A percentile compares a stretch with the other conserved stretches of the same genome.
Conservation (phyloP, 1,140 invertebrate genomes). For the Euschistus heros region DNA sequence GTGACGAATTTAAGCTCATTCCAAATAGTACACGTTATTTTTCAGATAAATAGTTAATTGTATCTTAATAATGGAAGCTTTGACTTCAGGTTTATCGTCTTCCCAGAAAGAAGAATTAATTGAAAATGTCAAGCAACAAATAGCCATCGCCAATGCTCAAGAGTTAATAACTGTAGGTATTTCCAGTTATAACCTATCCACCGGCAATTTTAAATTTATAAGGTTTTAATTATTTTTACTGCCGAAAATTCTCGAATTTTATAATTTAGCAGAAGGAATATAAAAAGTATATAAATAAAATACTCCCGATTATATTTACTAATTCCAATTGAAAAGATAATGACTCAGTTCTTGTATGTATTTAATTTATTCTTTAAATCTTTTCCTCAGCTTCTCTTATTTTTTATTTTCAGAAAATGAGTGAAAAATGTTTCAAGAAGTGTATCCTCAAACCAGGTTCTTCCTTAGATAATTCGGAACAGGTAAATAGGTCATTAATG, state of each 20-base stretch:
- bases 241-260: not conserved
- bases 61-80: conserved; percentile 23
- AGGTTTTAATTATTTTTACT: conserved; percentile 8
- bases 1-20: too few relatives aligned
- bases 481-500: too few relatives aligned
- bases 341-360: too few relatives aligned
- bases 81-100: conserved; percentile 35
- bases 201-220: not conserved
- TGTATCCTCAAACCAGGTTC: conserved; percentile 86
- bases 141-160: conserved; percentile 87
- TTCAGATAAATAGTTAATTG: not conserved
- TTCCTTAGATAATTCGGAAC: conserved; percentile 80
- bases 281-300: too few relatives aligned
- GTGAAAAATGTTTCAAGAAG: conserved; percentile 94
- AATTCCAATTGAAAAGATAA: too few relatives aligned
- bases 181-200: not conserved
- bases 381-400: too few relatives aligned
- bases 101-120: conserved; percentile 81
- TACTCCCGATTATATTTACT: too few relatives aligned
- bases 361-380: too few relatives aligned
- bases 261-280: not conserved
- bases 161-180: conserved; percentile 69
- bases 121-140: conserved; percentile 92
- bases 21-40: not conserved
- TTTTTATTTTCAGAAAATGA: conserved; percentile 71